Percentiles rank a stretch among this genome's conserved stretches.
phyloP scores from a whole-genome alignment of 2,797 vertebrate genomes.

The Lacerta viridis region DNA sequence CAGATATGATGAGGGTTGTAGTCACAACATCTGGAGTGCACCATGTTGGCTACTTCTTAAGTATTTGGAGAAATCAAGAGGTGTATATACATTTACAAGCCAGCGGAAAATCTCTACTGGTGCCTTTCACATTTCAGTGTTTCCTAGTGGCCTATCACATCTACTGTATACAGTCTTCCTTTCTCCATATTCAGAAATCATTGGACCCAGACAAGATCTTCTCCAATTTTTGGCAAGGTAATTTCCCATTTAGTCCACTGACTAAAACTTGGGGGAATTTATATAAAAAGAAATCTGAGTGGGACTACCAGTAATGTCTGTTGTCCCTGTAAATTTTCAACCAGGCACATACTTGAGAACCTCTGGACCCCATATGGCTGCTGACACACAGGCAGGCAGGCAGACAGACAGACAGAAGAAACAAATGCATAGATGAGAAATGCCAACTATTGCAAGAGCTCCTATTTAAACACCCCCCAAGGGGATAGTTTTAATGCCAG shows the following conservation, averaged over 20 bases:
- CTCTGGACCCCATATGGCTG: neutral
- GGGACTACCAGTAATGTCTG: neutral
- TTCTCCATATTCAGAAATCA: slow-evolving; percentile 20
- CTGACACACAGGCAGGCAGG: neutral
- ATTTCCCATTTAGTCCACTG: neutral
- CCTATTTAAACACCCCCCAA: neutral
- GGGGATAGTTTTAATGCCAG: neutral
- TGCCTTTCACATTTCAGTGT: neutral
- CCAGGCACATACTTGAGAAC: neutral
- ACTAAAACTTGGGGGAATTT: slow-evolving; percentile 5
- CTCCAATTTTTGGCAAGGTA: neutral
- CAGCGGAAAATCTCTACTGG: neutral
- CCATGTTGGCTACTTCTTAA: neutral
- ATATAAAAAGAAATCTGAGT: neutral
- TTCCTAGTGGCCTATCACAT: neutral
- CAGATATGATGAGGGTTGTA: no score
- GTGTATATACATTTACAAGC: no score
- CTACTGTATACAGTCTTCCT: neutral
- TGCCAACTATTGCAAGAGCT: neutral
- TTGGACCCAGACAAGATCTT: neutral
- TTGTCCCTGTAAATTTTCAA: neutral
- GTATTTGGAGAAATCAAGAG: neutral
- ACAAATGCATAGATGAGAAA: neutral
- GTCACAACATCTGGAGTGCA: neutral
- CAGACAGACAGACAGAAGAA: neutral